Evolutionary conservation across 1,140 invertebrate species (phyloP).

Genomic region (Anadara kagoshimensis): DNA sequence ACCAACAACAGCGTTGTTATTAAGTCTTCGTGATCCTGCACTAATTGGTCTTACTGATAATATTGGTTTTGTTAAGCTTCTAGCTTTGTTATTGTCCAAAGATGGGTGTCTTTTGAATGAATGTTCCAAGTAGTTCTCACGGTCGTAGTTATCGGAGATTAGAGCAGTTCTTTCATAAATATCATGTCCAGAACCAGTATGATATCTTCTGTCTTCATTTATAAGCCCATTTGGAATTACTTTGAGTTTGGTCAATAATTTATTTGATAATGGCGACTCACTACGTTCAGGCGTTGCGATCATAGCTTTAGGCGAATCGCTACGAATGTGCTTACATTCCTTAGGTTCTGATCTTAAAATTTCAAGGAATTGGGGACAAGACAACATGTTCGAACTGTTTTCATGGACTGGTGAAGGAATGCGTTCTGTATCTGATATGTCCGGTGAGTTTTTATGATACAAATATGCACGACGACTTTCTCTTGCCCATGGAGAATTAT

Average conservation of each 20-base stretch:
- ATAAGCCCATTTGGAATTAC: constrained; percentile 22
- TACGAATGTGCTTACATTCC: no score
- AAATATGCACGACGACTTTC: constrained; percentile 32
- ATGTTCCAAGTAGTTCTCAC: neutral
- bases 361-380: no score
- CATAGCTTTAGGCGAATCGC: no score
- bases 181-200: constrained; percentile 28
- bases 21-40: no score
- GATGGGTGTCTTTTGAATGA: neutral
- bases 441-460: neutral
- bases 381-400: no score
- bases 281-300: no score
- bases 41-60: no score
- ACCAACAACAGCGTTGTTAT: no score
- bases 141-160: constrained; percentile 13
- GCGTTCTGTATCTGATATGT: neutral
- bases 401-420: neutral
- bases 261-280: no score
- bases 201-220: constrained; percentile 16
- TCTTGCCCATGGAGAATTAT: constrained; percentile 23
- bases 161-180: constrained; percentile 26
- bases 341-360: no score
- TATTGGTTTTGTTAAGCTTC: no score
- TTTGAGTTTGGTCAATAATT: no score
- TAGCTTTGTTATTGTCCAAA: neutral